Conservation (phyloP, 2,888 invertebrate genomes). For the Ceraclea dissimilis region DNA sequence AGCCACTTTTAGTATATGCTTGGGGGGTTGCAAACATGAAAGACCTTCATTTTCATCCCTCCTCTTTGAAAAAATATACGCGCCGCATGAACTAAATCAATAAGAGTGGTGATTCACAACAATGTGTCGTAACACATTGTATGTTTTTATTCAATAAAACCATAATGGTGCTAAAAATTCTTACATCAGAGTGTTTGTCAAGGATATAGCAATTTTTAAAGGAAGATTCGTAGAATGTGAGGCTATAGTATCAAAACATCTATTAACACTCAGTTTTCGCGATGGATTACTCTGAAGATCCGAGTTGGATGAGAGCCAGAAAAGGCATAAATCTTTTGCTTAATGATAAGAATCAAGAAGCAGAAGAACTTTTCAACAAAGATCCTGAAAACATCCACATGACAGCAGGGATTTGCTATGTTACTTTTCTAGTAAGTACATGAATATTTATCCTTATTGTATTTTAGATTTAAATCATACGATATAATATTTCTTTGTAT, state of each 20-base stretch:
- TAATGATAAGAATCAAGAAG: conserved; percentile 41
- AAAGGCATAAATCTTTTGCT: conserved; percentile 39
- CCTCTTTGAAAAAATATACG: not conserved
- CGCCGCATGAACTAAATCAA: not conserved
- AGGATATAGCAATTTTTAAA: not conserved
- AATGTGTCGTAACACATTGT: not conserved
- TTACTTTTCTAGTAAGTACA: conserved; percentile 39
- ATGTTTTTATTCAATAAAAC: not conserved
- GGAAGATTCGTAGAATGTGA: too few relatives aligned
- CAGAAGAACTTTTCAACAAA: conserved; percentile 37
- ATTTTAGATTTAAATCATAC: too few relatives aligned
- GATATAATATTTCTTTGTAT: too few relatives aligned
- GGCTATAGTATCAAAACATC: too few relatives aligned
- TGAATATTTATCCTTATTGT: not conserved
- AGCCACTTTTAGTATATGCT: too few relatives aligned
- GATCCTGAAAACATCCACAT: conserved; percentile 40
- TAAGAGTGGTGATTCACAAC: not conserved
- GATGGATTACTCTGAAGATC: conserved; percentile 24
- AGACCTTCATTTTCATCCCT: not conserved
- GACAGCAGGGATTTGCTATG: conserved; percentile 41
- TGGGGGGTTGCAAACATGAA: too few relatives aligned
- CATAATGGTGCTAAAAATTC: not conserved
- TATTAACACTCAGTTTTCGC: not conserved
- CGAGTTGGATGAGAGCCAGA: conserved; percentile 38
- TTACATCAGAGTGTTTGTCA: not conserved